Evolutionary conservation across 2,888 invertebrate genomes (phyloP).

Genomic region (Hypsopygia costalis): DNA sequence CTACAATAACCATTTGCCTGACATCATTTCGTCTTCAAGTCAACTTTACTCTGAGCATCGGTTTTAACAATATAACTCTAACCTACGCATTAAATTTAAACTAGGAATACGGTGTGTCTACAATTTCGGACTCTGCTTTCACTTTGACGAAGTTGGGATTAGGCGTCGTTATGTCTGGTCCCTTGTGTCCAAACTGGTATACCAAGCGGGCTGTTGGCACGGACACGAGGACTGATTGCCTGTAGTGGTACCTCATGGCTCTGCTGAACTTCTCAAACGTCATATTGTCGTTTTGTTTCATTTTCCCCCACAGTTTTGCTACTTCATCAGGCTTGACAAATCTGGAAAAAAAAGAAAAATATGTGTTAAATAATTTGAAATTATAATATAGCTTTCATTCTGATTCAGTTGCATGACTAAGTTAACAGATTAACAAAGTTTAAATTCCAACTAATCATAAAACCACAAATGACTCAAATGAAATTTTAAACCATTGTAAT

Average conservation of each 20-base stretch:
- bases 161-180: slow-evolving; percentile 87
- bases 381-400: slow-evolving; percentile 4
- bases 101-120: slow-evolving; percentile 52
- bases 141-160: slow-evolving; percentile 78
- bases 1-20: slow-evolving; percentile 1
- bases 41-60: slow-evolving; percentile 20
- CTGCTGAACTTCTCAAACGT: slow-evolving; percentile 95
- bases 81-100: slow-evolving; percentile 33
- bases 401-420: slow-evolving; percentile 8
- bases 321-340: slow-evolving; percentile 93
- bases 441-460: background rate
- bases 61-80: slow-evolving; percentile 23
- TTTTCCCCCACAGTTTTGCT: slow-evolving; percentile 91
- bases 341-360: slow-evolving; percentile 56
- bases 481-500: background rate
- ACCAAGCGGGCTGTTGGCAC: slow-evolving; percentile 88
- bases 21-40: slow-evolving; percentile 9
- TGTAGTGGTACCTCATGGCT: slow-evolving; percentile 94
- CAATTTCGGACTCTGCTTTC: slow-evolving; percentile 54
- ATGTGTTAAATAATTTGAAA: background rate
- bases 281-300: slow-evolving; percentile 94
- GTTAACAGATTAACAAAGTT: background rate
- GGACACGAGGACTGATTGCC: slow-evolving; percentile 86
- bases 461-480: slow-evolving; percentile 8
- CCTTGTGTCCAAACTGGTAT: slow-evolving; percentile 90